Evolutionary conservation across 2,797 vertebrate species (phyloP).

Genomic region (Balearica regulorum): DNA sequence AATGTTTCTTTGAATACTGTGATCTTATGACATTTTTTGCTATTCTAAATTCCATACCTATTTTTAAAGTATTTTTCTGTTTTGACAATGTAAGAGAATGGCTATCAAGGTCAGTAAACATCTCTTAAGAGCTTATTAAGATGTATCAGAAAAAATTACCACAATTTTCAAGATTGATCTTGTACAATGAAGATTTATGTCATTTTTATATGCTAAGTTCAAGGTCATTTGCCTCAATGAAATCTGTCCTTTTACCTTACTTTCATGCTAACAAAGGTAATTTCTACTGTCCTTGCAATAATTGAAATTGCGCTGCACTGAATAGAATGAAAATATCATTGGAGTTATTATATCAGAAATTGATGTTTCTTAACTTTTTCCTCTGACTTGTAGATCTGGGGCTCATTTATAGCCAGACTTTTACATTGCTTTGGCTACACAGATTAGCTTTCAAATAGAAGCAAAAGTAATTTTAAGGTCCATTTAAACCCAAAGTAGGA

Average conservation of each 20-base stretch:
- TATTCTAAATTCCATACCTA: neutral
- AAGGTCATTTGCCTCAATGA: neutral
- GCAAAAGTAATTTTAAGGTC: slow-evolving; percentile 38
- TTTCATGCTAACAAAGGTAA: neutral
- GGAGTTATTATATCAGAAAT: neutral
- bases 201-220: neutral
- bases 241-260: neutral
- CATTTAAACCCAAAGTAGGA: slow-evolving; percentile 24
- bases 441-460: neutral
- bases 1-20: neutral
- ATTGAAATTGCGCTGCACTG: neutral
- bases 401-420: neutral
- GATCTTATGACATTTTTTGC: neutral
- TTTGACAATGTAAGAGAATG: neutral
- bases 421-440: neutral
- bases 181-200: slow-evolving; percentile 12
- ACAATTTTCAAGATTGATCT: neutral
- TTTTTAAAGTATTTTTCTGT: neutral
- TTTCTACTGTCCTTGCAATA: neutral
- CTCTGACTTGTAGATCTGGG: neutral
- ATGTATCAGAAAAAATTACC: neutral
- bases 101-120: neutral
- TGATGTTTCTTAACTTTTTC: neutral
- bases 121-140: neutral
- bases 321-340: neutral